Evolutionary conservation across 2,113 vertebrate genomes (phyloP), one percentile per base, ranked within the genome.

Genomic region (Rhineura floridana): DNA sequence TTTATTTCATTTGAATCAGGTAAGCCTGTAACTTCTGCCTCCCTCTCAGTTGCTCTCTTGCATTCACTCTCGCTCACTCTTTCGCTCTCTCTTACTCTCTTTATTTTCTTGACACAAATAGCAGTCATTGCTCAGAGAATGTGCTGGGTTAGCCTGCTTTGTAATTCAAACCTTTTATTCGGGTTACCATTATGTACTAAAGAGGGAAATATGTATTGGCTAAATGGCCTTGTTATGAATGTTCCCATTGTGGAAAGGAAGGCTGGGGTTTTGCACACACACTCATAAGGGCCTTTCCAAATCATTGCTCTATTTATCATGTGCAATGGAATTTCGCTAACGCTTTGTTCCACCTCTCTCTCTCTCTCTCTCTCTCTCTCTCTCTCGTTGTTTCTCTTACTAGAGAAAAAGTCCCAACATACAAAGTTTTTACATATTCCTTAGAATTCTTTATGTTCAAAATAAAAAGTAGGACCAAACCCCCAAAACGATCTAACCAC

Each of bases 101-200:
- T 96, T 96, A 95, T 97, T 96, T 96, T 95, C 96, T 96, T 96
- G 96, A 97, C 96, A 96, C 90, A 97, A 97, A 97, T 96, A 96
- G 95, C 95, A 95, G 89, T 95, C 96, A 96, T 96, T 92, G 92
- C 93, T 97, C 96, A 97, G 91, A 94, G 91, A 95, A 94, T 92
- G 93, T 94, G 93, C 89, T 82, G 90, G 91, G 95, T 94, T 95
- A 97, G 94, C 91, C 93, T 96, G 93, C 93, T 95, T 96, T 96
- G 96, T 97, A 97, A 97, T 96, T 96, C 96, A 96, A 95, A 96
- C 95, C 96, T 96, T 96, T 97, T 97, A 97, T 96, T 96, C 93
- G 92, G 96, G 95, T 96, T 96, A 95, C 95, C 87, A 84, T 95
- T 97, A 93, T 85, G 88, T 93, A 93, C 93, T 96, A 96, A 96